Base-by-base conservation (phyloP, 2,888 invertebrate genomes). In the Graphium colonna region DNA sequence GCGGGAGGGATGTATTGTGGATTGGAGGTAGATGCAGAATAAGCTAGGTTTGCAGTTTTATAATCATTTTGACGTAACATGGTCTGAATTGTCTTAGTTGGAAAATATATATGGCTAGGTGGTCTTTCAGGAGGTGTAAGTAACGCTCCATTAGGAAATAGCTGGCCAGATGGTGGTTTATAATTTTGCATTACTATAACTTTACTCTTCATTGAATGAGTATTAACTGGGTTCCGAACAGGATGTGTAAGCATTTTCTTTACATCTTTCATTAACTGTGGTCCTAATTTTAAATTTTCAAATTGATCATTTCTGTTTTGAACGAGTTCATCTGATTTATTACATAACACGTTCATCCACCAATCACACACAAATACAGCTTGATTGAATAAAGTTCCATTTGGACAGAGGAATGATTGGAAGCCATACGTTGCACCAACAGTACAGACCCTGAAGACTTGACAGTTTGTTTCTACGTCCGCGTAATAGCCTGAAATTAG, bases 381-480 rank as follows among this genome's bases (percentile, higher is more conserved):
- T 75, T 93, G 93, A 64, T 93, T 93, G 73, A 94, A 94, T 16
- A 92, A 79, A 8, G 93, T 93, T 54, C 93, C 93, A 63, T 93
- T 92, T 3, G 93, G 93, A 60, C 93, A 93, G 3, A 93, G 83
- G 68, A 93, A 93, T 1, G 92, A 92, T 54, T 92, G 92, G 54
- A 91, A 91, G 9, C 89, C 89, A 59, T 79, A 84, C 0, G 86
- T 87, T 1, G 89, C 79, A 41, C 90, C 90, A n/a, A 91, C 77
- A 40, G 92, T 92, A 69, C 94, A 94, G 0, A 93, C 91, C 75
- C 93, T 90, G 66, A 93, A 94, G 7, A 91, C 91, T 75, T 94
- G 94, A 61, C 94, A 94, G 26, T 92, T 91, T 1, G 92, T 85
- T 70, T 91, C 92, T 43, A 88, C 73, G 65, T 93, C 93, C n/a